Conservation (phyloP, 2,888 invertebrate species). For the Temnothorax rugatulus region DNA sequence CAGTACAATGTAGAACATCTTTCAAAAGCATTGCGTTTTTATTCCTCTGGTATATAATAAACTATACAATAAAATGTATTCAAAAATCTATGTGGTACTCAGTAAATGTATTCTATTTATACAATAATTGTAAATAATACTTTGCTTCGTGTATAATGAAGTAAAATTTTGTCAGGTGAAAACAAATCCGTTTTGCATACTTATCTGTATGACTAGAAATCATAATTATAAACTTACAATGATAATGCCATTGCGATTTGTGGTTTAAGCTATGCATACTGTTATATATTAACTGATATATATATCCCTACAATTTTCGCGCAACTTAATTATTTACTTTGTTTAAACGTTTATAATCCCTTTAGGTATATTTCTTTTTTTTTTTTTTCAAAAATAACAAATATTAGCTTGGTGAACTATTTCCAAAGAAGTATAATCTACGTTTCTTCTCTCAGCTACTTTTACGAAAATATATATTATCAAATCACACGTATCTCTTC, state of each 20-base stretch:
- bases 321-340: constrained; percentile 38
- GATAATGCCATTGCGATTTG: constrained; percentile 48
- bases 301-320: constrained; percentile 29
- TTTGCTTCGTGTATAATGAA: constrained; percentile 61
- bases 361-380: constrained; percentile 18
- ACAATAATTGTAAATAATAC: constrained; percentile 75
- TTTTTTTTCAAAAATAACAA: constrained; percentile 18
- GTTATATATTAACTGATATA: constrained; percentile 44
- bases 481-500: constrained; percentile 30
- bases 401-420: constrained; percentile 18
- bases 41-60: constrained; percentile 55
- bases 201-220: constrained; percentile 79
- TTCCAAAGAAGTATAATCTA: constrained; percentile 35
- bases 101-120: constrained; percentile 64
- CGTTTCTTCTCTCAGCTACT: background rate
- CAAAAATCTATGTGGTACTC: constrained; percentile 74
- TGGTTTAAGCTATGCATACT: constrained; percentile 40
- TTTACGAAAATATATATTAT: constrained; percentile 40
- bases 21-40: constrained; percentile 35
- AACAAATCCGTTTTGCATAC: constrained; percentile 45
- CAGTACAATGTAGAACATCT: constrained; percentile 58
- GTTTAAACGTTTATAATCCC: constrained; percentile 29
- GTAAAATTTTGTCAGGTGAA: constrained; percentile 58
- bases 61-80: constrained; percentile 76
- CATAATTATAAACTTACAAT: constrained; percentile 66